phyloP scores from a whole-genome alignment of 1,140 invertebrate species.

The Hylaeus volcanicus region DNA sequence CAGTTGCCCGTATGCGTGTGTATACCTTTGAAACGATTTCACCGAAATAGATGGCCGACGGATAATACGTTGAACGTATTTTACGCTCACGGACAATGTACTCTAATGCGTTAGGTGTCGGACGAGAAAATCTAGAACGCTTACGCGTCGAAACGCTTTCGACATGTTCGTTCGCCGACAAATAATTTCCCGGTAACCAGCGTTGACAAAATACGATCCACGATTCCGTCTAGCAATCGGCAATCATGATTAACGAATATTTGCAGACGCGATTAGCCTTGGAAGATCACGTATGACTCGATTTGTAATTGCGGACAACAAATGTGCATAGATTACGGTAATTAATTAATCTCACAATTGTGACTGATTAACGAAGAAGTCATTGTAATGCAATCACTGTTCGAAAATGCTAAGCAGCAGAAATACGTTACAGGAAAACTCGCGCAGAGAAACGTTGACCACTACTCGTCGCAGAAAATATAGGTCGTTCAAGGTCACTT shows the following conservation, averaged over 20 bases:
- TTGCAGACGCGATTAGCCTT: no score
- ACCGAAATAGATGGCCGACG: neutral
- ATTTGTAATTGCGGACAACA: no score
- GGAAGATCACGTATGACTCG: no score
- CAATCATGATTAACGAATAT: no score
- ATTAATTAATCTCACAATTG: no score
- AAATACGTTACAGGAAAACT: no score
- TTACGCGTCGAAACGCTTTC: neutral
- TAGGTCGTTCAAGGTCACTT: neutral
- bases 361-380: no score
- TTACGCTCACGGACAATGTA: neutral
- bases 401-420: no score
- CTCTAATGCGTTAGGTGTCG: neutral
- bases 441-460: neutral
- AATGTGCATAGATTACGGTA: no score
- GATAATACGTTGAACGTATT: conserved; percentile 25
- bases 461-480: neutral
- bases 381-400: no score
- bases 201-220: no score
- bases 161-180: conserved; percentile 14
- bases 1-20: neutral
- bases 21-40: neutral
- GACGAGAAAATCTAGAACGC: neutral
- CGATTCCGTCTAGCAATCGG: no score
- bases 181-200: neutral